These are phyloP conservation scores for Drosophila nr. perissopoda DNA, from an alignment of 2,888 invertebrate species.

Conservation along the genomic window DNA sequence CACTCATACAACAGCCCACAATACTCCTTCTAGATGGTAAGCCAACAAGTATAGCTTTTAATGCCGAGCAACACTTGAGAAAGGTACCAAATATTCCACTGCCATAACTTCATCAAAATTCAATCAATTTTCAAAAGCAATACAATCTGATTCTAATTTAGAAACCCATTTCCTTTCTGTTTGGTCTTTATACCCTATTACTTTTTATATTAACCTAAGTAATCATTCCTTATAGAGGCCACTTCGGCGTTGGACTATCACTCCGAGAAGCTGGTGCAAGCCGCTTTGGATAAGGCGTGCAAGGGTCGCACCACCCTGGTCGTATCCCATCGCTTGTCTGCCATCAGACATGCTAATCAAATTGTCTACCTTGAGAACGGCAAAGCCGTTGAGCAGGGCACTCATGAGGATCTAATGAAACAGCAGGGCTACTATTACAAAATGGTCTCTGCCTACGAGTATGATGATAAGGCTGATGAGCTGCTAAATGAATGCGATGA, in stretches of 20 bases:
- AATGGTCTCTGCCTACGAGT: conserved; percentile 86
- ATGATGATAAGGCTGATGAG: conserved; percentile 65
- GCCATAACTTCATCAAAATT: background rate
- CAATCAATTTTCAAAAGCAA: background rate
- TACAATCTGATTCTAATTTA: too few relatives aligned
- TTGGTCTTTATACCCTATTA: background rate
- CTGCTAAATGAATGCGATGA: conserved; percentile 57
- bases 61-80: background rate
- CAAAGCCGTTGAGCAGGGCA: conserved; percentile 89
- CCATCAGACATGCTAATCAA: conserved; percentile 89
- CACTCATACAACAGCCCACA: conserved; percentile 90
- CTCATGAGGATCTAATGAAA: conserved; percentile 89
- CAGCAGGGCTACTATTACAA: conserved; percentile 88
- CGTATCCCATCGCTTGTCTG: conserved; percentile 90
- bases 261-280: conserved; percentile 92
- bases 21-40: conserved; percentile 88
- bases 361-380: conserved; percentile 90
- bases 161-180: background rate
- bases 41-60: background rate
- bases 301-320: conserved; percentile 90
- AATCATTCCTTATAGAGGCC: conserved; percentile 86
- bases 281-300: conserved; percentile 91
- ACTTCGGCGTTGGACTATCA: conserved; percentile 93
- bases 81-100: background rate
- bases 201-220: background rate